These are phyloP conservation scores for Toxonevra muliebris DNA, from an alignment of 2,888 invertebrate genomes.

Conservation along the genomic window DNA sequence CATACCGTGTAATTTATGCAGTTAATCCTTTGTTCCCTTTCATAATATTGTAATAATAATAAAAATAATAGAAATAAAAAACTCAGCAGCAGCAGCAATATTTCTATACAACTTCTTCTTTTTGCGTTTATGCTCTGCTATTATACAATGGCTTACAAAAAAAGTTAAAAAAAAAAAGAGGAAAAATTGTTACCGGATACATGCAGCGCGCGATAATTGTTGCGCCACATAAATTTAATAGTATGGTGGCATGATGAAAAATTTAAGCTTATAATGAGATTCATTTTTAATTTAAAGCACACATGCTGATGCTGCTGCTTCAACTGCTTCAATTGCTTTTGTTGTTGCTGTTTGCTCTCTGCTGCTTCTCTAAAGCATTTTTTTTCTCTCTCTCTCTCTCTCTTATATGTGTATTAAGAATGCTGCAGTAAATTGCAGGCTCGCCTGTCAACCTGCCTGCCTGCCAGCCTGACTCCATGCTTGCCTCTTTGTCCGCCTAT, in stretches of 20 bases:
- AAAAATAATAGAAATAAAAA: slow-evolving; percentile 19
- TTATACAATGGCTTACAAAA: neutral
- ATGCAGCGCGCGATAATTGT: slow-evolving; percentile 35
- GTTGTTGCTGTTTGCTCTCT: too few relatives aligned
- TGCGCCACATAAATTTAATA: slow-evolving; percentile 33
- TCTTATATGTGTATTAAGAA: too few relatives aligned
- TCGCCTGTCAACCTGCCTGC: neutral
- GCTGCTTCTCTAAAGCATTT: too few relatives aligned
- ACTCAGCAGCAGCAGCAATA: neutral
- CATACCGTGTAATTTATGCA: slow-evolving; percentile 12
- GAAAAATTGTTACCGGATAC: slow-evolving; percentile 37
- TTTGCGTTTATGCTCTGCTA: neutral
- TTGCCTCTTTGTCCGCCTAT: too few relatives aligned
- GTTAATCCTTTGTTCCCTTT: slow-evolving; percentile 23
- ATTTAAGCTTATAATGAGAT: too few relatives aligned
- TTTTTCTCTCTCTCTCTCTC: too few relatives aligned
- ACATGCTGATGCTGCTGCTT: too few relatives aligned
- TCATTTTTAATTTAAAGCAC: too few relatives aligned
- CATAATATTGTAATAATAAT: neutral
- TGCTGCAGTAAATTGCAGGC: too few relatives aligned
- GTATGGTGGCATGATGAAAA: too few relatives aligned
- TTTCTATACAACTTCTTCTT: neutral
- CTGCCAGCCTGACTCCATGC: neutral
- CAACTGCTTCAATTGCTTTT: too few relatives aligned
- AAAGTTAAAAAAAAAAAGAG: neutral